These are phyloP conservation scores for Hydrozoanthus gracilis DNA, from an alignment of 92 coral and sea anemone genomes.

Conservation along the genomic window DNA sequence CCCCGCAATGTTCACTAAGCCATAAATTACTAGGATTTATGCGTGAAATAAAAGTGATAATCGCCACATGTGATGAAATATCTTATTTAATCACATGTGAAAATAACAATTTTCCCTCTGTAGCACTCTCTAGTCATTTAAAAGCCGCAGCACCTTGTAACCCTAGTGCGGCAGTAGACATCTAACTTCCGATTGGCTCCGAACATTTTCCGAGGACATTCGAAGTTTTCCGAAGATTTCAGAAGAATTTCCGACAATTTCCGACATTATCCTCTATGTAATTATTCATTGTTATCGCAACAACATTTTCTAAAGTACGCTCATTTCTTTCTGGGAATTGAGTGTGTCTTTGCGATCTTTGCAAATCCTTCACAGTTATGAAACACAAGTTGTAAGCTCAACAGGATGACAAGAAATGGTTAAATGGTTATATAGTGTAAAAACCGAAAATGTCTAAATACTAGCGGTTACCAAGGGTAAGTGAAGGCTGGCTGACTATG, in stretches of 20 bases:
- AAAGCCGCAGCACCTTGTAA: neutral
- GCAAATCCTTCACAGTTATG: constrained; percentile 14
- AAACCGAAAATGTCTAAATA: neutral
- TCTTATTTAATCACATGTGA: constrained; percentile 14
- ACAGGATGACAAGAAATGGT: constrained; percentile 10
- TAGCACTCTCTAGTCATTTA: neutral
- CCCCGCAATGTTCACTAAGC: constrained; percentile 25
- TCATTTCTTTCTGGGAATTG: constrained; percentile 22
- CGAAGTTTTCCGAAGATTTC: constrained; percentile 26
- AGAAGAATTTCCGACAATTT: constrained; percentile 25
- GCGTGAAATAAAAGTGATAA: neutral
- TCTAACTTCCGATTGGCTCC: neutral
- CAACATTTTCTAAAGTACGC: constrained; percentile 27
- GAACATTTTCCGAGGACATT: neutral
- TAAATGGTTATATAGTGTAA: neutral
- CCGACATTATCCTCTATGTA: constrained; percentile 13
- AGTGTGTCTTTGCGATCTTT: constrained; percentile 13
- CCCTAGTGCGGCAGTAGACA: no score
- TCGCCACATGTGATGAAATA: constrained; percentile 15
- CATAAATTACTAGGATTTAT: no score
- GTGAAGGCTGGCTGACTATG: no score
- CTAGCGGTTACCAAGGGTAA: no score
- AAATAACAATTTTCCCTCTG: no score
- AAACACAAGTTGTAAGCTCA: constrained; percentile 22
- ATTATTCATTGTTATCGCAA: constrained; percentile 23